phyloP scores from a whole-genome alignment of 2,888 invertebrate species.

The Brachynemurus nebulosus region DNA sequence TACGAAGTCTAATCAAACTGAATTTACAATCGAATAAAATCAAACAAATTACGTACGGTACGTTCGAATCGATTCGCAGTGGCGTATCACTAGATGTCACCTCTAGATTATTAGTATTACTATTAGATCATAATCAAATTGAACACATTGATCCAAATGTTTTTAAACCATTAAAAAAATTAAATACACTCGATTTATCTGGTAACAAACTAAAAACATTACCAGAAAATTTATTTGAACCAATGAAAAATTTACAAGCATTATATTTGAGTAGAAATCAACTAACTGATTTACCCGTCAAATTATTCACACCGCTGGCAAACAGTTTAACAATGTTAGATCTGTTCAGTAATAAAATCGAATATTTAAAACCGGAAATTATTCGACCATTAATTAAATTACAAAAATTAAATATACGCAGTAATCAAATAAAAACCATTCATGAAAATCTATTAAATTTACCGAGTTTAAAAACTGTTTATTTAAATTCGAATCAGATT shows the following conservation, averaged over 20 bases:
- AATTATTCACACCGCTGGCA: constrained; percentile 11
- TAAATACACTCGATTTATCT: neutral
- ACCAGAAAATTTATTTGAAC: neutral
- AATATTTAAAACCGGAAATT: constrained; percentile 16
- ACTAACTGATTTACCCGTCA: constrained; percentile 16
- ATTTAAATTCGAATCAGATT: neutral
- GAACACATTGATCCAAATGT: neutral
- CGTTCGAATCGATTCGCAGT: constrained; percentile 11
- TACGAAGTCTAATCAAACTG: constrained; percentile 14
- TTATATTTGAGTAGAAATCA: constrained; percentile 17
- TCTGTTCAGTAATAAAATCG: constrained; percentile 18
- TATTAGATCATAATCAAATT: neutral
- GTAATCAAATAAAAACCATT: constrained; percentile 16
- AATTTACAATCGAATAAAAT: constrained; percentile 20
- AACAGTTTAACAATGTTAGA: constrained; percentile 12
- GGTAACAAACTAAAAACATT: neutral
- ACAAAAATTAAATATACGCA: constrained; percentile 18
- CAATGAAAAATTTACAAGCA: constrained; percentile 15
- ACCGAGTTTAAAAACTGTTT: neutral
- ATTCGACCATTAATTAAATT: constrained; percentile 18
- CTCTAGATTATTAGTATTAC: neutral
- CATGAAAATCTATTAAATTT: neutral
- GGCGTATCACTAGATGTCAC: neutral
- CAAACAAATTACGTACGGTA: constrained; percentile 12
- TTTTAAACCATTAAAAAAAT: neutral